Base-by-base conservation (phyloP, 2,113 vertebrate genomes). In the Aegithalos caudatus region DNA sequence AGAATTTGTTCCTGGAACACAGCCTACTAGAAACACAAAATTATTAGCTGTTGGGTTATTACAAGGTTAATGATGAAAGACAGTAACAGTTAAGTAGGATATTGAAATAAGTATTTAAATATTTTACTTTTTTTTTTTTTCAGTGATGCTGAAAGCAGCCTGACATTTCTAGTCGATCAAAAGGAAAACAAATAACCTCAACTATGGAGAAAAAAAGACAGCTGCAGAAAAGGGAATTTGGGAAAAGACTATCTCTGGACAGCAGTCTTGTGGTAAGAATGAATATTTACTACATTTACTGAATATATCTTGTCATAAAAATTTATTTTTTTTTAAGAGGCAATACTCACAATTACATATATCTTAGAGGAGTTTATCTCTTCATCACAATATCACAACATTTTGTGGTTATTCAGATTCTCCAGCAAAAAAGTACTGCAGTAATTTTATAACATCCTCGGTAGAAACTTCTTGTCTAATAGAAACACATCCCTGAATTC, bases 251-350 rank as follows among this genome's bases (percentile, higher is more conserved):
- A 86, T 98, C 98, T 96, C 97, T 98, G 94, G 98, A 98, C 95
- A 98, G 98, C 96, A 97, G 98, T 96, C 97, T 98, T 50, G 97
- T 98, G 98, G 99, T 99, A 97, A 99, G 99, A 95, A 96, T 94
- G 81, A 94, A 91, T 97, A 95, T 96, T 97, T 90, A 48, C 40
- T 86, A 35, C 65, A 90, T 97, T 97, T 94, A 91, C 44, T 84
- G 60, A 94, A 71, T 94, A 40, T 92, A 78, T 96, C 22, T 95
- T 97, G 88, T 92, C 87, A 90, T 88, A 95, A 92, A 95, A 78
- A 48, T 67, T n/a, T 51, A 67, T 42, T 69, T 95, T 42, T 69
- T 95, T 58, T 95, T 95, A 91, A 84, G 85, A 96, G 82, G 37
- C 77, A 96, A 69, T 92, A 76, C 64, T 86, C 20, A 82, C 71